Evolutionary conservation across 92 coral and sea anemone species (phyloP).

Genomic region (Porites lobata): DNA sequence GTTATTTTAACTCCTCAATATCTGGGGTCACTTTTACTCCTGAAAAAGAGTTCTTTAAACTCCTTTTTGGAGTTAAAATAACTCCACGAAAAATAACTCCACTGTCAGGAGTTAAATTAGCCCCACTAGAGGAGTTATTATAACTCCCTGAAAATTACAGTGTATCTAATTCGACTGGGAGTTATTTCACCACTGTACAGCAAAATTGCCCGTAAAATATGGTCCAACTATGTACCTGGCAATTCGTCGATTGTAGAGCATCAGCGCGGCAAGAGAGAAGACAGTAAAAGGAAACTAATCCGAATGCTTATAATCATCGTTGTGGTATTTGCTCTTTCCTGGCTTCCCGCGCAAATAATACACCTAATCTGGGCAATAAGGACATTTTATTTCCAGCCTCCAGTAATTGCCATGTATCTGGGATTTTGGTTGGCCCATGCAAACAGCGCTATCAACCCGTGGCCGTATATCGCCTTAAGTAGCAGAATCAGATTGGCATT

Average conservation of each 20-base stretch:
- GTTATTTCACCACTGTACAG: neutral
- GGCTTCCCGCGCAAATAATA: slow-evolving; percentile 8
- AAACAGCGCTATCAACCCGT: slow-evolving; percentile 42
- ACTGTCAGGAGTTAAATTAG: no score
- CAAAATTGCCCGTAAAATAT: slow-evolving; percentile 1
- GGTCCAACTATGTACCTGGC: slow-evolving; percentile 34
- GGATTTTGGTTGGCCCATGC: slow-evolving; percentile 10
- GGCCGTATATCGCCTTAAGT: slow-evolving; percentile 28
- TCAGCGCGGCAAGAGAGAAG: neutral
- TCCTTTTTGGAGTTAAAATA: no score
- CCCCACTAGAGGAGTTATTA: no score
- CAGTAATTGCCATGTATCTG: neutral
- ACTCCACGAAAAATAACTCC: no score
- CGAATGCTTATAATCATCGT: neutral
- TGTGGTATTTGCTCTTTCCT: slow-evolving; percentile 23
- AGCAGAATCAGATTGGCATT: slow-evolving; percentile 4
- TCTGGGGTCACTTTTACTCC: no score
- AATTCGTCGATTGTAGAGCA: neutral
- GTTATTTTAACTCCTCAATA: no score
- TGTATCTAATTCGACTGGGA: slow-evolving; percentile 7
- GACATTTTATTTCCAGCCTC: neutral
- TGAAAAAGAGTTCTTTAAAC: no score
- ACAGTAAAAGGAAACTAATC: neutral
- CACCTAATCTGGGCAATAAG: neutral
- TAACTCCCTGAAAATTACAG: no score